Evolutionary conservation across 2,888 invertebrate genomes (phyloP).

Genomic region (Megastigmus dorsalis): DNA sequence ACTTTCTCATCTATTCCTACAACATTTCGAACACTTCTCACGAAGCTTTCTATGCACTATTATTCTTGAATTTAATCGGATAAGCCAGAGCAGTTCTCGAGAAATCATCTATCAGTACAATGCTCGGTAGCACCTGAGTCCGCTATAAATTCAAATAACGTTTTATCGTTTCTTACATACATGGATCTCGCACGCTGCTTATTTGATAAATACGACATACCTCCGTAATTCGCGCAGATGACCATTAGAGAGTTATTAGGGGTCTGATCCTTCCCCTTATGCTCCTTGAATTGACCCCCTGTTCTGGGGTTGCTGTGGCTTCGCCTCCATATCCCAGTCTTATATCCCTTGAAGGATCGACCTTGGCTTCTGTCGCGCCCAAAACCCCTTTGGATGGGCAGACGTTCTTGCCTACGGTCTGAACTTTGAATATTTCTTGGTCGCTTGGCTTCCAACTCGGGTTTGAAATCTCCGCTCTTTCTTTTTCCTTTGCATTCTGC

Average conservation of each 20-base stretch:
- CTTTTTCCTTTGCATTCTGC: neutral
- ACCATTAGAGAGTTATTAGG: no score
- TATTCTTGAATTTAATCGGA: neutral
- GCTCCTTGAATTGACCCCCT: no score
- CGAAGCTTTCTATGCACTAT: neutral
- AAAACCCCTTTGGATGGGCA: no score
- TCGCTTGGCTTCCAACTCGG: no score
- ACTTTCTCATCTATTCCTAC: conserved; percentile 43
- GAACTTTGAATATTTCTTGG: neutral
- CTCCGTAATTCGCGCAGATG: neutral
- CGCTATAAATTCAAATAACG: neutral
- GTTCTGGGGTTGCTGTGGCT: no score
- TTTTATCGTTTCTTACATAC: neutral
- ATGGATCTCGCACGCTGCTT: neutral
- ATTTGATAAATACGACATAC: neutral
- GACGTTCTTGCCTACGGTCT: neutral
- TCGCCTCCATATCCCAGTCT: no score
- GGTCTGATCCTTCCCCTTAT: no score
- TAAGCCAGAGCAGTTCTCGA: neutral
- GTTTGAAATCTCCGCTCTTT: no score
- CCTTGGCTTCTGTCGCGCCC: no score
- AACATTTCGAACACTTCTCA: neutral
- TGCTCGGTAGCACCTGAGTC: conserved; percentile 15
- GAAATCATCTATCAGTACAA: neutral
- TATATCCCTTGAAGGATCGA: no score